Evolutionary conservation across 2,797 vertebrate species (phyloP), one percentile per base, ranked within the genome.

Genomic region (Hippoglossus hippoglossus): DNA sequence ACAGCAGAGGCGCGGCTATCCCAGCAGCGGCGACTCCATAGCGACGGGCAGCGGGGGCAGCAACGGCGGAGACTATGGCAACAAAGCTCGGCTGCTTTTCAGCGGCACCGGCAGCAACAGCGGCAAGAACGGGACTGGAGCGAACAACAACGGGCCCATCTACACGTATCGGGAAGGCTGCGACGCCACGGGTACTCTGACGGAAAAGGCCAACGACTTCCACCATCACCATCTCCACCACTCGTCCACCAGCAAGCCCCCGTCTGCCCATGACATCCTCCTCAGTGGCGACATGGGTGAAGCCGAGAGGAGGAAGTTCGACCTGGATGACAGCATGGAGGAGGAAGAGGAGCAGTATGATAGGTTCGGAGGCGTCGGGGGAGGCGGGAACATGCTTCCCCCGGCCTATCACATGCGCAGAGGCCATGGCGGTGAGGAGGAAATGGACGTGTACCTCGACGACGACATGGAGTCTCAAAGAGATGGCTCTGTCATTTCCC

Each of bases 401-500:
- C 86, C 82, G 0, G 73, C 81, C 13, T 93, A 94, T 55, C 93
- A 87, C 41, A 82, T 92, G 31, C 91, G 87, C 77, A 72, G 80
- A 47, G 84, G 82, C 34, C 85, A 73, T 2, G 63, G 71, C 7
- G 81, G 75, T 0, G 86, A 67, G 25, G 87, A 86, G 0, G 88
- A 91, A 25, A 73, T 86, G 67, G 83, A 83, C 8, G 86, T 77
- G 52, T 94, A 94, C 77, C 90, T 95, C 0, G 94, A 94, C 1
- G 94, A 95, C 11, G 96, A 96, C 91, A 96, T 97, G 96, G 96
- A 97, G 89, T 97, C 96, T 9, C 96, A 96, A 80, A 91, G 95
- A 64, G 96, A 97, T 0, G 96, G 96, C 46, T 97, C 96, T 1
- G 94, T 97, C 81, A 97, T 97, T 77, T 97, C 96, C 55, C 93